Conservation (phyloP, 2,888 invertebrate species). For the Calameuta idolon region DNA sequence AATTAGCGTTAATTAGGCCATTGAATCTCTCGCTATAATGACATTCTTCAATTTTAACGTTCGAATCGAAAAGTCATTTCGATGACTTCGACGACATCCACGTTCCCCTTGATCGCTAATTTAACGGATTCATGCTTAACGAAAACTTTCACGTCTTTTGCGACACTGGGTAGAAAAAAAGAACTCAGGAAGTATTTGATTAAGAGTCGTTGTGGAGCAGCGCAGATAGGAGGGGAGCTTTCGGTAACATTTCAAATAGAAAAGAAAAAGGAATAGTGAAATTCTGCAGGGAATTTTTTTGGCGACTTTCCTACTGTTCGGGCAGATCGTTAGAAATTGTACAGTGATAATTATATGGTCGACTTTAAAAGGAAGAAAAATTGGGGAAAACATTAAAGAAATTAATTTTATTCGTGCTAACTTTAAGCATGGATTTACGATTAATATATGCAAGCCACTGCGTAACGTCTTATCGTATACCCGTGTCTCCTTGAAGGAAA, state of each 20-base stretch:
- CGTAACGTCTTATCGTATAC: not conserved
- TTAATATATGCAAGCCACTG: not conserved
- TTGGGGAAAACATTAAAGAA: not conserved
- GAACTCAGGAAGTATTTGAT: conserved; percentile 2
- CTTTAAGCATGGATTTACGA: not conserved
- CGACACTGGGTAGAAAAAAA: not conserved
- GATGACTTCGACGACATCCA: not conserved
- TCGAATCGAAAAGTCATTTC: not conserved
- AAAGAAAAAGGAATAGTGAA: not conserved
- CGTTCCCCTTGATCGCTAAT: not conserved
- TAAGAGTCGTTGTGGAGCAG: not conserved
- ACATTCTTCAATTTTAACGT: not conserved
- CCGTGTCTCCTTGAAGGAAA: conserved; percentile 9
- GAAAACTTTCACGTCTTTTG: conserved; percentile 11
- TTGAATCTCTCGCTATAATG: not conserved
- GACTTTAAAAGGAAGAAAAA: not conserved
- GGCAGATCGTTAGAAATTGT: not conserved
- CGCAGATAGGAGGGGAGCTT: not conserved
- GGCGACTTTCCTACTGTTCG: not conserved
- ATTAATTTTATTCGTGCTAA: not conserved
- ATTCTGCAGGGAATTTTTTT: not conserved
- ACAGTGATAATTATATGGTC: not conserved
- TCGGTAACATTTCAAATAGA: not conserved
- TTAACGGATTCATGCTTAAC: conserved; percentile 5
- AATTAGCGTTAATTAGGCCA: not conserved